Evolutionary conservation across 2,888 invertebrate species (phyloP), one percentile per base, ranked within the genome.

Genomic region (Heteromyza rotundicornis): DNA sequence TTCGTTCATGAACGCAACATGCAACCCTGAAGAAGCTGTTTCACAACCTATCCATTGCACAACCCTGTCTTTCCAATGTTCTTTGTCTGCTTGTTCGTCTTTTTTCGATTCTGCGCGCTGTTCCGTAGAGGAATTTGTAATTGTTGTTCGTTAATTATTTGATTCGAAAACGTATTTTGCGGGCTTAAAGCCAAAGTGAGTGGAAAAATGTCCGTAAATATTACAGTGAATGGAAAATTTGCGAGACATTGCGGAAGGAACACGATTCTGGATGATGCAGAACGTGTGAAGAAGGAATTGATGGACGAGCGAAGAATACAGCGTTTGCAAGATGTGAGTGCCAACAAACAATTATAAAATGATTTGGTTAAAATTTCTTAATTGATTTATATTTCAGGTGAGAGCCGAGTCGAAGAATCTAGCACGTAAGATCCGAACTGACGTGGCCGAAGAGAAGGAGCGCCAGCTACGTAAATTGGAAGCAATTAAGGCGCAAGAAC

Each of bases 391-490:
- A 66, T 65, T n/a, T 23, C 50, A 88, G 88, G 88, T 88, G 35
- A 84, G 89, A 22, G 86, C 88, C 67, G 87, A 88, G 70, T 88
- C 88, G 0, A 89, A 86, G 70, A 85, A 86, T 67, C 82, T 89
- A 66, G 87, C 89, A 1, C 85, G 85, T 47, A 70, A 80, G 47
- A 74, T 82, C 57, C 80, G 88, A 1, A 84, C 87, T 60, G 85
- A 86, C 68, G 86, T 87, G 0, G 84, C 84, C 36, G 82, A 81
- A 36, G 86, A 86, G 65, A 84, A 86, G 64, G 79, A 81, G 51
- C 84, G 84, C 23, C 86, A 87, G 69, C 68, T 86, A 24, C 78
- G 82, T 27, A 83, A 84, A 64, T 77, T 87, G 24, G 85, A 87
- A 67, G 81, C 84, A 60, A 82, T 84, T 40, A 85, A 85, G 53